Evolutionary conservation across 1,140 invertebrate species (phyloP), one percentile per base, ranked within the genome.

Genomic region (Aphelenchoides avenae): DNA sequence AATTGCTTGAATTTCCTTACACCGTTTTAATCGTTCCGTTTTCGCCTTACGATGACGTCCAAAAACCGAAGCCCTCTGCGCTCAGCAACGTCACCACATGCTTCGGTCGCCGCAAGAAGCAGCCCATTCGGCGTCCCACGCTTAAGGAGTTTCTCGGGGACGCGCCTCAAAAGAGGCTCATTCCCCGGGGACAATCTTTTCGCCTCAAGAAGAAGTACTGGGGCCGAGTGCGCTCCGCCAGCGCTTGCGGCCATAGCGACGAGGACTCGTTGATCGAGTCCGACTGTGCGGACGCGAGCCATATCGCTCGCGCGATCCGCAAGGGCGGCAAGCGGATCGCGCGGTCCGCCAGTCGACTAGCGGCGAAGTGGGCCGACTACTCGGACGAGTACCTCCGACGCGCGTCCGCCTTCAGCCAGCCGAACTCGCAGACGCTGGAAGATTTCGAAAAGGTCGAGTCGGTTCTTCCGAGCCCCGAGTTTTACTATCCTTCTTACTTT

Each of bases 141-240:
- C 6, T 56, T 15, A 59, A 59, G n/a, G 27, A 56, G 11, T 7
- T 26, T 24, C 20, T 59, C 3, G 31, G 37, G 20, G 26, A 59
- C 15, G 27, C 31, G 2, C 15, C 42, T 5, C 11, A 65, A 20
- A 20, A 31, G 20, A 37, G 22, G 15, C 22, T 11, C n/a, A 15
- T 59, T n/a, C 61, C 60, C 3, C 18, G 24, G 11, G 44, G 36
- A 13, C 56, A 57, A 50, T 34, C 30, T 30, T 65, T 65, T 22
- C 42, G 63, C 15, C 37, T 65, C 30, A 39, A 73, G 39, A 59
- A 70, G 39, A 63, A 62, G 43, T 73, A 73, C 46, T 66, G 70
- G 56, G 70, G 70, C 5, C 51, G 52, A 31, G 41, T 68, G n/a
- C 39, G 61, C 6, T 71, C 66, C 33, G 57, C 53, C 5, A 51